Base-by-base conservation (phyloP, 2,113 vertebrate species). In the Serilophus lunatus region DNA sequence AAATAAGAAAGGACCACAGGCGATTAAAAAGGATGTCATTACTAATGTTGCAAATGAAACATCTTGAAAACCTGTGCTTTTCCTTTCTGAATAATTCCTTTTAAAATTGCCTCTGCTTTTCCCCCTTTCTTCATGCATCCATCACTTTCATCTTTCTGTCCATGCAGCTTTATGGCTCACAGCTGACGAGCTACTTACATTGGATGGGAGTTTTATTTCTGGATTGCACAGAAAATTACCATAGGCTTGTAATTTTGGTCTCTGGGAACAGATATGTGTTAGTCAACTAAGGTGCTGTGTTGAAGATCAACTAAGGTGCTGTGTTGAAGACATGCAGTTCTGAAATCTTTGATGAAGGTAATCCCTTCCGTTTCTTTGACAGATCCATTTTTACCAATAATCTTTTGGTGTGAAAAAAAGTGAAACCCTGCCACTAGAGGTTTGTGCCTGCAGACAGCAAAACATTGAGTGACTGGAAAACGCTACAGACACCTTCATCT, bases 201-300 rank as follows among this genome's bases (percentile, higher is more conserved):
- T n/a, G 65, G 53, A 89, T 89, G 60, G 9, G 64, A 28, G 1
- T 0, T 86, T 91, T 70, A 82, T 96, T 40, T 54, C 70, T 87
- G 61, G 16, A 49, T 82, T 79, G 49, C 65, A 60, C 44, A 64
- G 65, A 92, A 92, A 85, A 89, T n/a, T 26, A 85, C 68, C 57
- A 56, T 47, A 51, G 74, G 51, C 60, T 93, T 87, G 65, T 44
- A 68, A 82, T 94, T 91, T 89, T 68, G 50, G 51, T 89, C 44
- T 82, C 92, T 96, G 57, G 74, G 89, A 89, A 68, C 9, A 96
- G 78, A 91, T 93, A 63, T 51, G 57, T 95, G 87, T 94, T 91
- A 96, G 90, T 96, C 93, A 93, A 84, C 74, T 94, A 93, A 91
- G 44, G 57, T 89, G 74, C 40, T 1, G 0, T 63, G 38, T 54